These are phyloP conservation scores for Ophraella communa DNA, from an alignment of 2,888 invertebrate genomes.

Conservation along the genomic window DNA sequence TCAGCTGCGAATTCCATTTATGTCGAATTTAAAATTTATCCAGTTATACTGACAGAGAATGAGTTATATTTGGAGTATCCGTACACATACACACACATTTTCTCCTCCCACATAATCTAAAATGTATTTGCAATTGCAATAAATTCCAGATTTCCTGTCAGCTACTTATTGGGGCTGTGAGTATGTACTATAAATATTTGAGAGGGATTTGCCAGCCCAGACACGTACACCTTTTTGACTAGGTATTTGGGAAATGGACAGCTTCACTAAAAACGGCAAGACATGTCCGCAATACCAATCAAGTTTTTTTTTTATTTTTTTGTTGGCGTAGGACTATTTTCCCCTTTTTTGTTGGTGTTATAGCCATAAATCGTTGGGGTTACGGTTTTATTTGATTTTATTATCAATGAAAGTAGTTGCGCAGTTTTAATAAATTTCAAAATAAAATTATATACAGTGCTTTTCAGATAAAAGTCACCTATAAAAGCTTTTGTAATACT, in stretches of 20 bases:
- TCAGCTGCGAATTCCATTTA: conserved; percentile 36
- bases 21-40: conserved; percentile 36
- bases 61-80: conserved; percentile 35
- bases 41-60: conserved; percentile 32
- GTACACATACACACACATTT: no score
- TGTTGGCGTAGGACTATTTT: conserved; percentile 28
- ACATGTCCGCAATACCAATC: conserved; percentile 51
- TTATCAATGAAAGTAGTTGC: conserved; percentile 1
- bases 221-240: conserved; percentile 52
- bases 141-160: conserved; percentile 47
- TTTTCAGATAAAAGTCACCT: no score
- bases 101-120: conserved; percentile 35
- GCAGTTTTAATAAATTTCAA: no score
- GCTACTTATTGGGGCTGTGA: conserved; percentile 43
- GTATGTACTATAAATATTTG: conserved; percentile 46
- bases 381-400: conserved; percentile 7
- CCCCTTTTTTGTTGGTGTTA: conserved; percentile 13
- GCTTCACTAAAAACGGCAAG: conserved; percentile 49
- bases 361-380: conserved; percentile 1
- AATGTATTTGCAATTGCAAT: conserved; percentile 40
- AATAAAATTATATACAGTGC: no score
- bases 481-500: no score
- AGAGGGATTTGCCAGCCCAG: conserved; percentile 41
- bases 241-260: conserved; percentile 54
- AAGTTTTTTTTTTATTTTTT: conserved; percentile 41